Base-by-base conservation (phyloP, 2,888 invertebrate genomes). In the Drosophila pseudotakahashii region DNA sequence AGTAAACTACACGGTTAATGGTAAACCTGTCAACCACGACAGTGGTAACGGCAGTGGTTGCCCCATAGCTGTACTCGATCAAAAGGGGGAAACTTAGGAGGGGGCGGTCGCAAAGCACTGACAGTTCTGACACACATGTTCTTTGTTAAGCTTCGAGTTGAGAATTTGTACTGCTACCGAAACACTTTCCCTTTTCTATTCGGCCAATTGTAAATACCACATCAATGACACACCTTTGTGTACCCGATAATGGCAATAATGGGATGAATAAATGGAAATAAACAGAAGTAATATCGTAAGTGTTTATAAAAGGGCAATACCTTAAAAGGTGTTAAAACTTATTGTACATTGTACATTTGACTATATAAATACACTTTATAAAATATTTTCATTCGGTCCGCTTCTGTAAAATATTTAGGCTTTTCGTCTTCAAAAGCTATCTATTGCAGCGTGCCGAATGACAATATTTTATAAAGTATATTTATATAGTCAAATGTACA, bases 1-100 rank as follows among this genome's bases (percentile, higher is more conserved):
- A 87, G 71, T 70, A 77, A 66, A 81, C 76, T 83, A 83, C 78
- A 80, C 57, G 73, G 77, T 77, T 83, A 77, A 73, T 79, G 84
- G 83, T 80, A 77, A 87, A 73, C 75, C 75, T 81, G 82, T 77
- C 81, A 83, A 61, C 53, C 66, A 73, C 63, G 52, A 63, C 51
- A 66, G 73, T 52, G 55, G 55, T 53, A 51, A 57, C 47, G 62
- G 44, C 51, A 59, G 66, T 55, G 64, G 60, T 62, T 68, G 63
- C 55, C 61, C 60, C 41, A 62, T 45, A 52, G 72, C 50, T 30
- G 10, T 73, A 50, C 37, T 48, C 16, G 41, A n/a, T 37, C 10
- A 45, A 7, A 14, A 37, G 14, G 26, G 47, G 23, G 26, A 37
- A 37, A 26, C 23, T 14, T 51, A 10, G 13, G 26, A 6, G 30